Evolutionary conservation across 2,888 invertebrate genomes (phyloP).

Genomic region (Electrophaes corylata): DNA sequence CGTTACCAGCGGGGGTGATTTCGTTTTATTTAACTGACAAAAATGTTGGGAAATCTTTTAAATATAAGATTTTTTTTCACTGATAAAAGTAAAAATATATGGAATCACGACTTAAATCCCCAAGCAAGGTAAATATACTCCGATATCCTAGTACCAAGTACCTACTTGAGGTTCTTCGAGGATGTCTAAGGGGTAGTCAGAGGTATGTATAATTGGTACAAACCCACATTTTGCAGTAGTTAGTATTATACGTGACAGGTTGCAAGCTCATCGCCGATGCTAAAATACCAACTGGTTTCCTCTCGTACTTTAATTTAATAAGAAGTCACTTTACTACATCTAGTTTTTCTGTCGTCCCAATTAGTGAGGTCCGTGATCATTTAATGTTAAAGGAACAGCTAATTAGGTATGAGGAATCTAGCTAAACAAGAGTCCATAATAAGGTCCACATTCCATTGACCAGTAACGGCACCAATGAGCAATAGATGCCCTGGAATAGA

Average conservation of each 20-base stretch:
- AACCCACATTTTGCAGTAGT: too few relatives aligned
- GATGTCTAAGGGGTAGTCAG: too few relatives aligned
- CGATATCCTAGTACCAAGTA: too few relatives aligned
- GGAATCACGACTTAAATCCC: too few relatives aligned
- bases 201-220: too few relatives aligned
- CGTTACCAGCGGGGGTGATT: slow-evolving; percentile 15
- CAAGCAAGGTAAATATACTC: too few relatives aligned
- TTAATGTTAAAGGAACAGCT: slow-evolving; percentile 29
- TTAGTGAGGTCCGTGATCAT: neutral
- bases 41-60: neutral
- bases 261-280: too few relatives aligned
- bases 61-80: neutral
- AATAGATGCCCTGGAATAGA: slow-evolving; percentile 16
- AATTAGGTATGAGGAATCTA: slow-evolving; percentile 35
- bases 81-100: too few relatives aligned
- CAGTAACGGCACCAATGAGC: slow-evolving; percentile 28
- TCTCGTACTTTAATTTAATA: too few relatives aligned
- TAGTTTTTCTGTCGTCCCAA: neutral
- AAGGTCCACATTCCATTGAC: slow-evolving; percentile 28
- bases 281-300: too few relatives aligned
- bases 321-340: neutral
- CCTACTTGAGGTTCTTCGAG: too few relatives aligned
- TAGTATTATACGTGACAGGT: too few relatives aligned
- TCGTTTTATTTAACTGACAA: slow-evolving; percentile 15
- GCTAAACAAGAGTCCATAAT: slow-evolving; percentile 15